Evolutionary conservation across 2,113 vertebrate genomes (phyloP).

Genomic region (Chloropsis cyanopogon): DNA sequence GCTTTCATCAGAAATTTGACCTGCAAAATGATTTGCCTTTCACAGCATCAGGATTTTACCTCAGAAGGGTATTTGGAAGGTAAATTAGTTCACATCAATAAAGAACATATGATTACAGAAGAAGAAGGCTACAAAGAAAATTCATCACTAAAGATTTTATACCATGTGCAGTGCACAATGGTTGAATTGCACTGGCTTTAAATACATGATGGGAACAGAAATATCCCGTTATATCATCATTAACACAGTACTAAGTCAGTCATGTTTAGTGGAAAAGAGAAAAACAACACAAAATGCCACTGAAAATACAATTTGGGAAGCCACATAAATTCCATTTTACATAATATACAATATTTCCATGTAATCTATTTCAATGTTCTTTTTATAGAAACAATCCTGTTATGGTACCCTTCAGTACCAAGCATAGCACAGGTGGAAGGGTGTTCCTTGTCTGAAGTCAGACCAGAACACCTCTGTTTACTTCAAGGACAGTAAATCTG

Average conservation of each 20-base stretch:
- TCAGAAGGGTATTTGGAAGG: neutral
- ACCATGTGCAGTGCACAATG: neutral
- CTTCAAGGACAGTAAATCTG: neutral
- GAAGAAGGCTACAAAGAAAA: neutral
- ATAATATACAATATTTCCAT: neutral
- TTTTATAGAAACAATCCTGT: neutral
- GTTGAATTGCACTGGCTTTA: neutral
- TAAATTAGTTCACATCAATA: neutral
- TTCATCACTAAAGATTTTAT: neutral
- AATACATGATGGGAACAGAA: neutral
- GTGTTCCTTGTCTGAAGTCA: neutral
- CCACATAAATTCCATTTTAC: neutral
- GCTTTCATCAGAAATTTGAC: neutral
- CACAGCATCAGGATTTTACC: neutral
- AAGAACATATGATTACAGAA: neutral
- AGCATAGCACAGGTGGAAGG: neutral
- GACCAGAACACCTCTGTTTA: neutral
- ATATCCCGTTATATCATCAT: neutral
- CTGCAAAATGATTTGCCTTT: neutral
- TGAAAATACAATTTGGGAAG: neutral
- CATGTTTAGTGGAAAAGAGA: neutral
- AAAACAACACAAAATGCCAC: neutral
- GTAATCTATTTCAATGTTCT: neutral
- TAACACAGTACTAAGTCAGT: neutral
- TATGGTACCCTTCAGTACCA: neutral